These are phyloP conservation scores for Melanogrammus aeglefinus DNA, from an alignment of 2,797 vertebrate species.

Conservation along the genomic window DNA sequence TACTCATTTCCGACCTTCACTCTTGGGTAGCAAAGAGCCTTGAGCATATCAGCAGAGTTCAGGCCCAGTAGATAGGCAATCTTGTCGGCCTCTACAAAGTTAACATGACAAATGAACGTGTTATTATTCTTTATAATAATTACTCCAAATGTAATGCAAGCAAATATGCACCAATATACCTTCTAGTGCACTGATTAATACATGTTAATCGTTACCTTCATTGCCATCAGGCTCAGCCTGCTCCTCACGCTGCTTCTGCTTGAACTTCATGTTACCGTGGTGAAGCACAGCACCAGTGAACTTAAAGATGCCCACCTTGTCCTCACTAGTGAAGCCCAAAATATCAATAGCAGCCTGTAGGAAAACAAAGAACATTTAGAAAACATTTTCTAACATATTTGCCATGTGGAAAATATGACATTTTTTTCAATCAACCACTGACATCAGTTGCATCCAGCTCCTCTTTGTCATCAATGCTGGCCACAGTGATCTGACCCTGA, in stretches of 20 bases:
- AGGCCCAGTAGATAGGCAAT: slow-evolving; percentile 80
- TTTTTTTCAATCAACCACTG: slow-evolving; percentile 45
- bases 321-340: slow-evolving; percentile 78
- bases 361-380: not conserved
- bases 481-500: slow-evolving; percentile 81
- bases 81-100: slow-evolving; percentile 78
- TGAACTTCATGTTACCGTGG: slow-evolving; percentile 85
- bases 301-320: slow-evolving; percentile 81
- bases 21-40: slow-evolving; percentile 73
- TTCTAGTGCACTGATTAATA: not conserved
- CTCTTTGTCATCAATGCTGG: slow-evolving; percentile 80
- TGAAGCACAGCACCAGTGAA: slow-evolving; percentile 86
- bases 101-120: not conserved
- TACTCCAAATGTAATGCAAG: not conserved
- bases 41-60: slow-evolving; percentile 81
- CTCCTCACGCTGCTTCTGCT: slow-evolving; percentile 85
- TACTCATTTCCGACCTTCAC: slow-evolving; percentile 18
- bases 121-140: not conserved
- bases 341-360: not conserved
- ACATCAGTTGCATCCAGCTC: slow-evolving; percentile 84
- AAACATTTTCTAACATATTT: not conserved
- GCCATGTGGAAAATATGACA: not conserved
- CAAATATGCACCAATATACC: not conserved
- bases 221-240: slow-evolving; percentile 81
- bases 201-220: not conserved